A percentile compares a stretch with the other conserved stretches of the same genome.
These are phyloP conservation scores for Hylaea fasciaria DNA, from an alignment of 2,888 invertebrate genomes.

Conservation along the genomic window DNA sequence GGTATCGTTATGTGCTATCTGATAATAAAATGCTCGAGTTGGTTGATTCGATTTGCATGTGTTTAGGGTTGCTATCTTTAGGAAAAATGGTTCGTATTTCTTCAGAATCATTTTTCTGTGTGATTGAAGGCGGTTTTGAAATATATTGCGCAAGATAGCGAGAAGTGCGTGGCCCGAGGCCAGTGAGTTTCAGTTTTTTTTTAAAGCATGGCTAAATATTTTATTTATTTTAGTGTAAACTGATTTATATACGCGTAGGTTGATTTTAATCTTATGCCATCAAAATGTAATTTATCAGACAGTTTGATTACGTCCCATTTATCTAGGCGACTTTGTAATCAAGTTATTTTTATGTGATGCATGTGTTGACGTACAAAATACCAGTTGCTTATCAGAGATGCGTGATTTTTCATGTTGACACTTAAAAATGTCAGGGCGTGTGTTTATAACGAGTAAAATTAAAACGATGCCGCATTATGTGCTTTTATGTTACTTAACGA, in stretches of 20 bases:
- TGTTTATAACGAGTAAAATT: conserved; percentile 15
- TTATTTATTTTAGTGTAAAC: conserved; percentile 8
- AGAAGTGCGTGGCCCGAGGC: conserved; percentile 1
- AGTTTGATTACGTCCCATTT: conserved; percentile 17
- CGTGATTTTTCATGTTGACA: conserved; percentile 34
- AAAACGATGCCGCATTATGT: conserved; percentile 8
- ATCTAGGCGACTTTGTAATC: conserved; percentile 17
- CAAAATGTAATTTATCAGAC: conserved; percentile 25
- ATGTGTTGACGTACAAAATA: conserved; percentile 19
- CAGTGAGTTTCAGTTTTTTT: neutral
- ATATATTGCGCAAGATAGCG: conserved; percentile 7
- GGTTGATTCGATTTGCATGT: conserved; percentile 71
- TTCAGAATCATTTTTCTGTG: conserved; percentile 18
- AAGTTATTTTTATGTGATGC: conserved; percentile 23
- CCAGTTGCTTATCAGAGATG: conserved; percentile 17
- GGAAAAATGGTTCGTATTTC: conserved; percentile 48
- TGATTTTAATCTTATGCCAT: conserved; percentile 12
- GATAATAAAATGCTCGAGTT: conserved; percentile 78
- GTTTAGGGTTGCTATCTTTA: conserved; percentile 56
- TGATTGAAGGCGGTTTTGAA: conserved; percentile 10
- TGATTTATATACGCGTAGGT: conserved; percentile 7
- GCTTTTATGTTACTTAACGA: conserved; percentile 17
- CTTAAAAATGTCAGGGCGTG: conserved; percentile 29
- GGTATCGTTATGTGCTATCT: conserved; percentile 76
- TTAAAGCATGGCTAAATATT: conserved; percentile 6